These are phyloP conservation scores for Mixornis gularis DNA, from an alignment of 2,113 vertebrate genomes.

Conservation along the genomic window DNA sequence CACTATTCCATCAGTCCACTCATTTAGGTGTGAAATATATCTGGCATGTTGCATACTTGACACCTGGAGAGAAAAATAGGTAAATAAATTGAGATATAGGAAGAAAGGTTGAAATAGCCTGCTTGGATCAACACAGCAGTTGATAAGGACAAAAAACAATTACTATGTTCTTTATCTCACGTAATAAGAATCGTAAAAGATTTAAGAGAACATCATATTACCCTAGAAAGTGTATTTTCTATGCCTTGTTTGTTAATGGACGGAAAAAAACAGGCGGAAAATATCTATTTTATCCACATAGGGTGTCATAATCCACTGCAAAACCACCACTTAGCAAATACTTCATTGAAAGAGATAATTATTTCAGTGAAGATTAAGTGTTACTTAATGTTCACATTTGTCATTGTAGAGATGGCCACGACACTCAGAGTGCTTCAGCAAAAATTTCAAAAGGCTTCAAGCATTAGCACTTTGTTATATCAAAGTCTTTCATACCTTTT, in stretches of 20 bases:
- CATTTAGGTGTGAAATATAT: slow-evolving; percentile 28
- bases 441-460: too few relatives aligned
- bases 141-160: neutral
- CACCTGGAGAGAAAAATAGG: neutral
- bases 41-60: neutral
- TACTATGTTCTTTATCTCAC: neutral
- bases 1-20: slow-evolving; percentile 24
- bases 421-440: too few relatives aligned
- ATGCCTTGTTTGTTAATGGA: slow-evolving; percentile 57
- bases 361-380: slow-evolving; percentile 59
- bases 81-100: neutral
- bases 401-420: too few relatives aligned
- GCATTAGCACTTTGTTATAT: too few relatives aligned
- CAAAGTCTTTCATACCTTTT: too few relatives aligned
- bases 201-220: neutral
- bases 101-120: neutral
- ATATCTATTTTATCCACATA: slow-evolving; percentile 64
- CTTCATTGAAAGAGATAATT: slow-evolving; percentile 65
- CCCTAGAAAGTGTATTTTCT: slow-evolving; percentile 24
- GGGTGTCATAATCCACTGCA: slow-evolving; percentile 59
- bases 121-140: neutral
- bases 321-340: slow-evolving; percentile 59
- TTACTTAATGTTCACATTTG: slow-evolving; percentile 63
- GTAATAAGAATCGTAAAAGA: neutral
- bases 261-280: slow-evolving; percentile 27